Evolutionary conservation across 2,113 vertebrate species (phyloP).

Genomic region (Trichechus manatus): DNA sequence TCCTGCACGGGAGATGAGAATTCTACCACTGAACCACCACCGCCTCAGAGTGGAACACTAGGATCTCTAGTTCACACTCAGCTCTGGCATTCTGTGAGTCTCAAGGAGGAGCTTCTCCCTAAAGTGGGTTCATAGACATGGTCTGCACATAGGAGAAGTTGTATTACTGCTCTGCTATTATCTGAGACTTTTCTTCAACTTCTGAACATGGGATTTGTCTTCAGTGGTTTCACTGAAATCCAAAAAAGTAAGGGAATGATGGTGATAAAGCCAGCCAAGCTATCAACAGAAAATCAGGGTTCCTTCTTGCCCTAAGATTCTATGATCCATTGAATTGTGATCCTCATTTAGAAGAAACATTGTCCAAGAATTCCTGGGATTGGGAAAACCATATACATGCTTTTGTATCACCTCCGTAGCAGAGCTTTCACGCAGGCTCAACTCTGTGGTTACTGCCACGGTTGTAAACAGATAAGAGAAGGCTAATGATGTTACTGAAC

Average conservation of each 20-base stretch:
- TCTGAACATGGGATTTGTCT: background rate
- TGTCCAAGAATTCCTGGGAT: background rate
- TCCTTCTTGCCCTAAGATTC: background rate
- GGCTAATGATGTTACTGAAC: conserved; percentile 15
- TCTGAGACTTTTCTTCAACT: background rate
- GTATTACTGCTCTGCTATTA: background rate
- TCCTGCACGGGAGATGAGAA: background rate
- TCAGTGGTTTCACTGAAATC: background rate
- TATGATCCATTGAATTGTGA: background rate
- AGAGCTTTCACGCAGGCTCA: background rate
- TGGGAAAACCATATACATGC: background rate
- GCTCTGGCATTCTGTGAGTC: background rate
- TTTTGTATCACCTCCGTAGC: background rate
- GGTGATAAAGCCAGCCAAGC: background rate
- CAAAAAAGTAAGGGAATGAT: background rate
- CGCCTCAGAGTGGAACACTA: background rate
- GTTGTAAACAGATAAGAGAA: conserved; percentile 50
- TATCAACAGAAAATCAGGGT: background rate
- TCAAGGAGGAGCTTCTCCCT: background rate
- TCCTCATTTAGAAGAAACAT: background rate
- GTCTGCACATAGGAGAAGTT: background rate
- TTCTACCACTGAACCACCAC: background rate
- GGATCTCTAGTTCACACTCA: background rate
- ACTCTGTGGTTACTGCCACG: background rate
- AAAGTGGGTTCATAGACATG: background rate